A percentile compares a stretch with the other conserved stretches of the same genome.
These are phyloP conservation scores for Melinaea marsaeus DNA, from an alignment of 2,888 invertebrate species.

Conservation along the genomic window DNA sequence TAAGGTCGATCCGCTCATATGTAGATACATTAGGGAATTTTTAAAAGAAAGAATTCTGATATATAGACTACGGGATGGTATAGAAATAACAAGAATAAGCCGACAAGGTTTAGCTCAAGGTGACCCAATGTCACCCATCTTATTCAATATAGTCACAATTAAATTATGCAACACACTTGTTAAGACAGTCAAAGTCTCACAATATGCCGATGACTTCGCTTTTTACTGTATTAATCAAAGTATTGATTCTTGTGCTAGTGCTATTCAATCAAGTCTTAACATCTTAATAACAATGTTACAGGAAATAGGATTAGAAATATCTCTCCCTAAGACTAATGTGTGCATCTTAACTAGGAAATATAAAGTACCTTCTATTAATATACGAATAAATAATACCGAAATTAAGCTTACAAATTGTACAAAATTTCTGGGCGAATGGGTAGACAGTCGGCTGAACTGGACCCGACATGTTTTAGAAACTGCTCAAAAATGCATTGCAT, in stretches of 20 bases:
- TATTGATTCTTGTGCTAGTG: not conserved
- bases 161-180: too few species aligned
- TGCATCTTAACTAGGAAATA: constrained; percentile 4
- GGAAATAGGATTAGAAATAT: not conserved
- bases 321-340: not conserved
- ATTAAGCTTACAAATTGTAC: too few species aligned
- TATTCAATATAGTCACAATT: not conserved
- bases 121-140: constrained; percentile 1
- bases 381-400: too few species aligned
- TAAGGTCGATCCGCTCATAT: too few species aligned
- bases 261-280: not conserved
- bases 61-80: not conserved
- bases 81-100: not conserved
- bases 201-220: not conserved
- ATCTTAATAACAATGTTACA: constrained; percentile 1
- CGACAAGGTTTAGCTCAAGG: not conserved
- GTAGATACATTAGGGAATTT: too few species aligned
- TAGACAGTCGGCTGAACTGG: too few species aligned
- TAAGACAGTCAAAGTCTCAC: too few species aligned
- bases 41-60: too few species aligned
- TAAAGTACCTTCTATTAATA: constrained; percentile 1
- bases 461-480: too few species aligned
- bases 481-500: too few species aligned
- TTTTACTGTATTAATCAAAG: not conserved
- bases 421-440: not conserved